These are phyloP conservation scores for Erebia aethiops DNA, from an alignment of 2,888 invertebrate genomes.

Conservation along the genomic window DNA sequence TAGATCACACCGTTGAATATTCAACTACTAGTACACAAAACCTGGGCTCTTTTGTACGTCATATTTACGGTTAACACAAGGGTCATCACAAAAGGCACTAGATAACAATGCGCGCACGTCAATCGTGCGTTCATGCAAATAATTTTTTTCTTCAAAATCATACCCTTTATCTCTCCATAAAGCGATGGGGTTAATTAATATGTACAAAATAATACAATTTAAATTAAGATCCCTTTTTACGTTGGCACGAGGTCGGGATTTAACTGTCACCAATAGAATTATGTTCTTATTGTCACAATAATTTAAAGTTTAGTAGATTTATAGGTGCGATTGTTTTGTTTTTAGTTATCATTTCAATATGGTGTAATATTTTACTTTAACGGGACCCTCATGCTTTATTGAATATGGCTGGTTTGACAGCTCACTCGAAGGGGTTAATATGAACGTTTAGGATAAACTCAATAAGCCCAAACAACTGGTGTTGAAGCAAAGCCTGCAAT, in stretches of 20 bases:
- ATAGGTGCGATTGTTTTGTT: conserved; percentile 68
- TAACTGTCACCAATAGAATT: conserved; percentile 78
- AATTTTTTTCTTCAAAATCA: conserved; percentile 79
- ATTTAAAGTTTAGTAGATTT: conserved; percentile 69
- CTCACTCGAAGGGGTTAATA: conserved; percentile 80
- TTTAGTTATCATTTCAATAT: conserved; percentile 69
- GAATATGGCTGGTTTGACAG: conserved; percentile 74
- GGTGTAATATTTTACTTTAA: conserved; percentile 64
- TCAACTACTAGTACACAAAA: conserved; percentile 46
- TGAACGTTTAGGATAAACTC: conserved; percentile 77
- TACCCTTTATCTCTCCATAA: conserved; percentile 77
- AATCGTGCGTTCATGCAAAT: conserved; percentile 83
- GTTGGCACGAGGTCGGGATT: conserved; percentile 76
- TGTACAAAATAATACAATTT: conserved; percentile 79
- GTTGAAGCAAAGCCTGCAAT: conserved; percentile 75
- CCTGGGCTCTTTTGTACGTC: conserved; percentile 54
- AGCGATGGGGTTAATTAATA: conserved; percentile 82
- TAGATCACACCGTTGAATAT: conserved; percentile 55
- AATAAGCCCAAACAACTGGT: conserved; percentile 81
- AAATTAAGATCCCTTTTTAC: conserved; percentile 75
- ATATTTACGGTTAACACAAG: conserved; percentile 73
- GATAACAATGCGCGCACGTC: conserved; percentile 82
- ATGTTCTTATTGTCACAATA: conserved; percentile 77
- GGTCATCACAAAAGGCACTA: conserved; percentile 82
- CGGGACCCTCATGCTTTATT: conserved; percentile 68